Base-by-base conservation (phyloP, 2,113 vertebrate species). In the Camarhynchus parvulus region DNA sequence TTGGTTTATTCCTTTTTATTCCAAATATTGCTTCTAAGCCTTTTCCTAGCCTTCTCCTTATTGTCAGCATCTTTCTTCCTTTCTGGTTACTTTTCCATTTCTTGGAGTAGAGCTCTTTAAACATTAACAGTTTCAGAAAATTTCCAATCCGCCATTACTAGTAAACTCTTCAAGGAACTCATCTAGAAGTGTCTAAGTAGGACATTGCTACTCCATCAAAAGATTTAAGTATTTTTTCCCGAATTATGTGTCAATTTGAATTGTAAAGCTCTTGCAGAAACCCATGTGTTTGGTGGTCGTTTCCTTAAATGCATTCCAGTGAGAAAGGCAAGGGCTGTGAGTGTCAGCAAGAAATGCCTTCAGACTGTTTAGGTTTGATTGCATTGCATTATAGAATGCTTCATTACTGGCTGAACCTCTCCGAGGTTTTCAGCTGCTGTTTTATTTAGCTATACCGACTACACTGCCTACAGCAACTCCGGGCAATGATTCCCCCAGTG, bases 391-490 rank as follows among this genome's bases (percentile, higher is more conserved):
- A 96, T 96, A 93, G 92, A 97, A 98, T 90, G 95, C 97, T 97
- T 98, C 97, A 95, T 98, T 97, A 97, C 97, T 95, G 87, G 96
- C 94, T 96, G 94, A 96, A 97, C 94, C 97, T 98, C 98, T 96
- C 94, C 50, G 92, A 98, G 97, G 95, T 98, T 98, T 98, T 96
- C 97, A 88, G 89, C 96, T 98, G 96, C 97, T 98, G 95, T 97
- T 98, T 98, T 98, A 97, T 98, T 98, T 98, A 98, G 95, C 96
- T 96, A 97, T 97, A 92, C 97, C 37, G 92, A 97, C 95, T 96
- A 88, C 61, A 95, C 89, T 88, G 97, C 98, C 98, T 97, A 91
- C 95, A 97, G 97, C 97, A 95, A 97, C 96, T 97, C 96, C 95
- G 87, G 97, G 97, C 97, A 98, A 94, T 96, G 97, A 98, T 97